Conservation (phyloP, 1,140 invertebrate species). For the Drosophila subobscura region DNA sequence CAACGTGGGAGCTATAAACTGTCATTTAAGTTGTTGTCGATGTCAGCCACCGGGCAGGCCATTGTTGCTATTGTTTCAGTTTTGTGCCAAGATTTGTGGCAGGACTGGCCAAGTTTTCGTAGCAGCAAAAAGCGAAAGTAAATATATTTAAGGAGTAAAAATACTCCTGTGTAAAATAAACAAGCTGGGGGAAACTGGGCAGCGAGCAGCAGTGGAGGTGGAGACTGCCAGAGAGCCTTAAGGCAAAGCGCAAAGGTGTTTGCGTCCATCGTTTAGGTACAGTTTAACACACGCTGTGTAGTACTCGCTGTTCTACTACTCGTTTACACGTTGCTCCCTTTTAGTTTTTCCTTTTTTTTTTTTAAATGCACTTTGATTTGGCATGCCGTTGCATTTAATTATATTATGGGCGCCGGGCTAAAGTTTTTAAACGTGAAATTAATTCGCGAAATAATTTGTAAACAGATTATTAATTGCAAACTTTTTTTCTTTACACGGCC, state of each 20-base stretch:
- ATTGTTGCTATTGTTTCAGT: slow-evolving; percentile 48
- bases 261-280: neutral
- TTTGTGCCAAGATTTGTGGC: slow-evolving; percentile 72
- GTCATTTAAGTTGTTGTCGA: slow-evolving; percentile 82
- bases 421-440: slow-evolving; percentile 38
- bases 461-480: slow-evolving; percentile 54
- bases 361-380: slow-evolving; percentile 41
- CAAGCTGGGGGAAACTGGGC: slow-evolving; percentile 46
- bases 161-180: slow-evolving; percentile 77
- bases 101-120: slow-evolving; percentile 51
- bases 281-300: no score
- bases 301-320: no score
- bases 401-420: slow-evolving; percentile 27
- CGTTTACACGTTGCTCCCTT: slow-evolving; percentile 6
- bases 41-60: no score
- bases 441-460: slow-evolving; percentile 44
- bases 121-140: slow-evolving; percentile 71
- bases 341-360: slow-evolving; percentile 25
- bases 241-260: slow-evolving; percentile 5
- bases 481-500: slow-evolving; percentile 15
- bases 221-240: slow-evolving; percentile 19
- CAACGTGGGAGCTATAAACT: slow-evolving; percentile 80
- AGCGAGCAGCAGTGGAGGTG: slow-evolving; percentile 29
- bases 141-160: slow-evolving; percentile 75
- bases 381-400: slow-evolving; percentile 49